These are phyloP conservation scores for Tetragonula clypearis DNA, from an alignment of 1,140 invertebrate species.

Conservation along the genomic window DNA sequence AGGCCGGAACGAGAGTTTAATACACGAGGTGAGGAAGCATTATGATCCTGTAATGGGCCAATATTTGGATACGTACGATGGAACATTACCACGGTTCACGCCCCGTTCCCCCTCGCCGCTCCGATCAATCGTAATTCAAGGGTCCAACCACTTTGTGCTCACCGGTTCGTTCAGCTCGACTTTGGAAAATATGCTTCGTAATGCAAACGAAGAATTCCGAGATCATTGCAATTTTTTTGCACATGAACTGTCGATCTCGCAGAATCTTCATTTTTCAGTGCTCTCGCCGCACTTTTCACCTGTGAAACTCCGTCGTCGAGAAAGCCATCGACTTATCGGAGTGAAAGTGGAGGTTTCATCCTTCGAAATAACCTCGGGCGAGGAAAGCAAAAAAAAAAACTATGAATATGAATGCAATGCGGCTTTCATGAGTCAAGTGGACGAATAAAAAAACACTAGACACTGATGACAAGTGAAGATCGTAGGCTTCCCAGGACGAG, in stretches of 20 bases:
- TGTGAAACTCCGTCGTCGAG: neutral
- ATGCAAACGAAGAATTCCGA: neutral
- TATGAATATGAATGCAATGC: neutral
- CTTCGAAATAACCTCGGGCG: too few species aligned
- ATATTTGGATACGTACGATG: conserved; percentile 71
- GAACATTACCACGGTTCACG: conserved; percentile 58
- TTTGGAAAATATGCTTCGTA: neutral
- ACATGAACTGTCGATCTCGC: neutral
- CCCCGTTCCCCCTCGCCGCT: conserved; percentile 45
- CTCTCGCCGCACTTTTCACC: neutral
- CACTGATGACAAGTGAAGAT: neutral
- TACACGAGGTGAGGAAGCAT: conserved; percentile 61
- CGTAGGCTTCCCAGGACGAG: neutral
- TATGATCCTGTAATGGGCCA: conserved; percentile 74
- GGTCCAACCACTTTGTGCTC: neutral
- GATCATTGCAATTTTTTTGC: neutral
- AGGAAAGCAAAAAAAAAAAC: too few species aligned
- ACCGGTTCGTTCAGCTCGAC: neutral
- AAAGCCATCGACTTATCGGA: neutral
- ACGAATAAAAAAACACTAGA: neutral
- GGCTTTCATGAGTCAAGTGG: neutral
- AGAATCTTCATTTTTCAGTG: neutral
- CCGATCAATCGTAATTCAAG: conserved; percentile 53
- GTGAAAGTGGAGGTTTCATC: neutral
- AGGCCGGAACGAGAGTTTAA: conserved; percentile 45